phyloP scores from a whole-genome alignment of 2,113 vertebrate species.

The Bettongia penicillata region DNA sequence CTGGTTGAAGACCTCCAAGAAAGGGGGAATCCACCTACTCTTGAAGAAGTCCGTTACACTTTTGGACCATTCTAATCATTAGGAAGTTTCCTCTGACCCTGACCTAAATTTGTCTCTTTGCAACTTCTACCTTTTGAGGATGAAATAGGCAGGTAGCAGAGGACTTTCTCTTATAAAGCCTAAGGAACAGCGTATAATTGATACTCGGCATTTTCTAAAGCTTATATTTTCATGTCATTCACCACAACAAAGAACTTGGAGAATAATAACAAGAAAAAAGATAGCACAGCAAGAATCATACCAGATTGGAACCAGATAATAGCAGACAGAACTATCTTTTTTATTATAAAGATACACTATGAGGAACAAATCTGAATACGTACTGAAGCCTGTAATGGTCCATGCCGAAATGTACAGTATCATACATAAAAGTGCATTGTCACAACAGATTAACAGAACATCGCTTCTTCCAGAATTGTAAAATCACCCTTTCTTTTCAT shows the following conservation, averaged over 20 bases:
- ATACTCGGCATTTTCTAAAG: neutral
- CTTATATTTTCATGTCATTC: neutral
- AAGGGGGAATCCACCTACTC: neutral
- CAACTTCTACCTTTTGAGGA: neutral
- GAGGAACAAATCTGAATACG: slow-evolving; percentile 89
- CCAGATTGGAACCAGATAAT: slow-evolving; percentile 62
- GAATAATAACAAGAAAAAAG: neutral
- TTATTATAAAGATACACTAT: slow-evolving; percentile 97
- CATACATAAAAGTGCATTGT: slow-evolving; percentile 98
- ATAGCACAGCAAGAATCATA: neutral
- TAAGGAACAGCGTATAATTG: neutral
- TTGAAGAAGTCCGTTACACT: neutral
- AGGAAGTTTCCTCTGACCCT: neutral
- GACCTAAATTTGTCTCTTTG: neutral
- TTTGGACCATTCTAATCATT: neutral
- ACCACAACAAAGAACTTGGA: neutral
- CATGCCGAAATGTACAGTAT: slow-evolving; percentile 98
- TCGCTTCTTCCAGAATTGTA: slow-evolving; percentile 84
- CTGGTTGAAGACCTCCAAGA: neutral
- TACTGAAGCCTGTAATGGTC: slow-evolving; percentile 91
- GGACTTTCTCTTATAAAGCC: slow-evolving; percentile 20
- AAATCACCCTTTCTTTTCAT: slow-evolving; percentile 82
- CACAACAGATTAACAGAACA: slow-evolving; percentile 93
- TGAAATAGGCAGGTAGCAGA: neutral
- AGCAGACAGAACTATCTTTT: slow-evolving; percentile 91